These are phyloP conservation scores for Enteromius thamalakanensis DNA, from an alignment of 2,797 vertebrate species.

Conservation along the genomic window DNA sequence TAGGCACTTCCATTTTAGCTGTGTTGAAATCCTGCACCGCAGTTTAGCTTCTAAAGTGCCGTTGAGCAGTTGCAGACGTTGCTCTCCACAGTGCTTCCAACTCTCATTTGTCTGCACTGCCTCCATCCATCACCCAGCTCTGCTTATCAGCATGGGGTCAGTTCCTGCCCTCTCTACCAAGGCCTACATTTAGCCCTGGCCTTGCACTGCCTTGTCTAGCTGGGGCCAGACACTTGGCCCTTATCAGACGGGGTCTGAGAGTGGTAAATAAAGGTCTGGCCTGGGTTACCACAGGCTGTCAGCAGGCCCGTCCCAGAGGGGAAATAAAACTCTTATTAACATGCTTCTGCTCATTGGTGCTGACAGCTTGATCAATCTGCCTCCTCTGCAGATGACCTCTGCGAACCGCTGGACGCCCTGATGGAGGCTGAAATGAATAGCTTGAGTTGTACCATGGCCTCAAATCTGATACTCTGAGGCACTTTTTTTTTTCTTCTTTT, in stretches of 20 bases:
- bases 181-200: conserved; percentile 40
- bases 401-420: conserved; percentile 34
- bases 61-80: conserved; percentile 35
- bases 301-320: conserved; percentile 53
- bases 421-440: conserved; percentile 36
- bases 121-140: conserved; percentile 51
- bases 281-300: conserved; percentile 51
- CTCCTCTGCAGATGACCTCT: conserved; percentile 50
- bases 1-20: not conserved
- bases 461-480: not conserved
- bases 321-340: conserved; percentile 62
- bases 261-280: conserved; percentile 53
- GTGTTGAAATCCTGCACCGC: not conserved
- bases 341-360: conserved; percentile 52
- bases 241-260: conserved; percentile 48
- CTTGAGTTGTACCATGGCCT: conserved; percentile 16
- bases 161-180: conserved; percentile 35
- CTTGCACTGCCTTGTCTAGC: conserved; percentile 49
- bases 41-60: not conserved
- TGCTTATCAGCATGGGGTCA: conserved; percentile 53
- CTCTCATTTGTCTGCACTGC: conserved; percentile 30
- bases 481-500: conserved; percentile 14
- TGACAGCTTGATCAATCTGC: conserved; percentile 62
- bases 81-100: conserved; percentile 16
- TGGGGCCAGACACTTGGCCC: conserved; percentile 35